Percentiles rank a stretch among this genome's conserved stretches.
Evolutionary conservation across 1,140 invertebrate species (phyloP).

Genomic region (Drosophila pandora): DNA sequence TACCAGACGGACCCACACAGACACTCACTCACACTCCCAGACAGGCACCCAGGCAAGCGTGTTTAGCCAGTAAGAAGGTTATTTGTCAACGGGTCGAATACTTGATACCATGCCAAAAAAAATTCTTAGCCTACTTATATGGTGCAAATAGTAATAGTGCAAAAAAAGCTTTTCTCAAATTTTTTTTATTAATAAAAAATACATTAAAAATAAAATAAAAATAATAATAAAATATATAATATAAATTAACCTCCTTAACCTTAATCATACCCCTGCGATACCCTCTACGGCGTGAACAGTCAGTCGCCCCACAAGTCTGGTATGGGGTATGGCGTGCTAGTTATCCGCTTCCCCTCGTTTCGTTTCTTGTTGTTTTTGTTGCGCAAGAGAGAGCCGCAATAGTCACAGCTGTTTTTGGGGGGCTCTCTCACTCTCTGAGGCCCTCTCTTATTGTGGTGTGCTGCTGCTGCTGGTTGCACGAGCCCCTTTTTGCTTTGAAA

Average conservation of each 20-base stretch:
- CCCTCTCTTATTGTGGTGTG: constrained; percentile 31
- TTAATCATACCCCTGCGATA: constrained; percentile 10
- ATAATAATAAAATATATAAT: too few relatives aligned
- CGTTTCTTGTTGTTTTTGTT: constrained; percentile 56
- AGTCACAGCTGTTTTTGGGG: constrained; percentile 71
- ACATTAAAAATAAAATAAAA: too few relatives aligned
- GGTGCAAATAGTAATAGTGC: not conserved
- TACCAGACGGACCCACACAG: constrained; percentile 66
- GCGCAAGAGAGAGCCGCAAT: constrained; percentile 71
- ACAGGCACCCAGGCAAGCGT: constrained; percentile 19
- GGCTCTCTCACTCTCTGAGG: constrained; percentile 20
- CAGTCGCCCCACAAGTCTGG: constrained; percentile 43
- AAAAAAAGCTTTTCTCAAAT: not conserved
- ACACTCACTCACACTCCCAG: constrained; percentile 29
- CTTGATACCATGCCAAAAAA: constrained; percentile 6
- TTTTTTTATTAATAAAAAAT: too few relatives aligned
- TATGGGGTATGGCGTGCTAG: constrained; percentile 61
- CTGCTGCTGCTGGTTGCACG: constrained; percentile 43
- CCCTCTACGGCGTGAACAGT: constrained; percentile 24
- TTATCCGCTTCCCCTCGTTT: constrained; percentile 21
- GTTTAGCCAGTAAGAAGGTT: constrained; percentile 51
- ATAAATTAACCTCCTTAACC: too few relatives aligned
- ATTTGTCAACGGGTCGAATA: constrained; percentile 3
- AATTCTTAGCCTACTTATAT: not conserved
- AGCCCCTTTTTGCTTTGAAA: constrained; percentile 78